Evolutionary conservation across 2,888 invertebrate species (phyloP), one percentile per base, ranked within the genome.

Genomic region (Malacosoma neustria): DNA sequence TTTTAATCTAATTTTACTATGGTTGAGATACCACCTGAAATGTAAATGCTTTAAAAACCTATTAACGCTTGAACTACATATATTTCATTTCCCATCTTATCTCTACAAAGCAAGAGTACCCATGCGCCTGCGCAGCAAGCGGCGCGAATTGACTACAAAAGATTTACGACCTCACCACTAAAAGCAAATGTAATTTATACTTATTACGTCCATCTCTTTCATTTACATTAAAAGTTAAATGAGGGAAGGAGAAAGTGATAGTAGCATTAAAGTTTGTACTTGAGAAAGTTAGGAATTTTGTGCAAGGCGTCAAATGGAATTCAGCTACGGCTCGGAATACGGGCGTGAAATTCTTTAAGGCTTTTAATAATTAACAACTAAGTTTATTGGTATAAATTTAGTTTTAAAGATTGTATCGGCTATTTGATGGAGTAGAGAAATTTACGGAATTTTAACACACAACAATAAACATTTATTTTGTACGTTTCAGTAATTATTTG

Each of bases 101-200:
- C 22, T 22, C 22, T 5, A 22, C 22, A 22, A 22, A 22, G 22
- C 6, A 5, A 9, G 22, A 2, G 22, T 22, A 22, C 22, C 22
- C 22, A 35, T 61, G 69, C 68, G 63, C 62, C 36, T 41, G 60
- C 72, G 71, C 72, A 69, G 51, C 47, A 46, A 61, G 62, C 63
- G 57, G 61, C 62, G 60, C 68, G 61, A 62, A 68, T 62, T 57
- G 64, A 62, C 65, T 60, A 61, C 62, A 59, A 65, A 60, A 72
- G 75, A 74, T 77, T 75, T 73, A 77, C 62, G 64, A 58, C 57
- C 55, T 40, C 37, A 43, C 54, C 51, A 57, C 64, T 74, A 71
- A 75, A 68, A 69, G 68, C 64, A 59, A 22, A 62, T 45, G 70
- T 72, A 72, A 72, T 67, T 72, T 65, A 67, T 62, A 49, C 49